Evolutionary conservation across 2,797 vertebrate species (phyloP).

Genomic region (Lindbergichthys nudifrons): DNA sequence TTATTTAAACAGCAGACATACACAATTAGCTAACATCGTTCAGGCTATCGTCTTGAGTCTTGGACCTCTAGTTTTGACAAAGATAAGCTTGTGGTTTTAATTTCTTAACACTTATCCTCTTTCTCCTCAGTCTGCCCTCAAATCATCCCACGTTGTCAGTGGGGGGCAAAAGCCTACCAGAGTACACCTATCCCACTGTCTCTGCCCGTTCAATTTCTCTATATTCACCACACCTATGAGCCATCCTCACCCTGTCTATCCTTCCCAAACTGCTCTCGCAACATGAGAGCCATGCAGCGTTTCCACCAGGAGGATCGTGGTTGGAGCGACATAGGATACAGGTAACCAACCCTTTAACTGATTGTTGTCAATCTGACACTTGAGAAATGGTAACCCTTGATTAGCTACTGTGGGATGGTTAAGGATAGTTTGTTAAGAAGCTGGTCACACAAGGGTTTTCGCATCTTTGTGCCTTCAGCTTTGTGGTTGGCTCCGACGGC

Average conservation of each 20-base stretch:
- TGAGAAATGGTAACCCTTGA: too few species aligned
- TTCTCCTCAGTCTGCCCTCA: slow-evolving; percentile 87
- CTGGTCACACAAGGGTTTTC: too few species aligned
- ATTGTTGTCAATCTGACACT: too few species aligned
- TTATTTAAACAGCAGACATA: background rate
- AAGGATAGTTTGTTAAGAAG: too few species aligned
- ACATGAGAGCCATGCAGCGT: slow-evolving; percentile 89
- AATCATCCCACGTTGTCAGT: slow-evolving; percentile 90
- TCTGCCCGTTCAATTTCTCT: slow-evolving; percentile 85
- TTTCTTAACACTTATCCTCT: background rate
- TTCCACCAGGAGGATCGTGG: slow-evolving; percentile 87
- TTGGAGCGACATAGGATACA: slow-evolving; percentile 93
- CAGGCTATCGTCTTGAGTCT: background rate
- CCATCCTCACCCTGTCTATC: slow-evolving; percentile 82
- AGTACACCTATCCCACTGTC: slow-evolving; percentile 75
- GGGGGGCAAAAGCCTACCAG: slow-evolving; percentile 83
- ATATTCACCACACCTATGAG: slow-evolving; percentile 89
- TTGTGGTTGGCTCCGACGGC: slow-evolving; percentile 90
- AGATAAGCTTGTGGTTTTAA: background rate
- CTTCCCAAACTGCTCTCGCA: slow-evolving; percentile 80
- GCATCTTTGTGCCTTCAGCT: slow-evolving; percentile 76
- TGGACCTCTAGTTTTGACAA: background rate
- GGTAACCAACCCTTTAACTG: slow-evolving; percentile 66
- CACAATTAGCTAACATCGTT: background rate
- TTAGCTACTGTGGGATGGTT: too few species aligned